Evolutionary conservation across 2,113 vertebrate species (phyloP).

Genomic region (Onychorhynchus coronatus): DNA sequence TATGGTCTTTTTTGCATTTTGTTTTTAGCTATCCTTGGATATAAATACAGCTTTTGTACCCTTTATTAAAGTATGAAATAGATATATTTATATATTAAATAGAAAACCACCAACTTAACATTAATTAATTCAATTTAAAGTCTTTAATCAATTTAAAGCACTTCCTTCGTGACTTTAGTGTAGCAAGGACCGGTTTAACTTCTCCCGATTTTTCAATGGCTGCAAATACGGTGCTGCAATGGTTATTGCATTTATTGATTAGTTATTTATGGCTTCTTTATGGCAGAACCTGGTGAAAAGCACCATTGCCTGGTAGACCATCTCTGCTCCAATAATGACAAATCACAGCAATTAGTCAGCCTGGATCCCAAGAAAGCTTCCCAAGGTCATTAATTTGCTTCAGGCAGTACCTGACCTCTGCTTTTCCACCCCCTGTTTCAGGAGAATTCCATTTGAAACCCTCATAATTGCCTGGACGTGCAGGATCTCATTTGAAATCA

Average conservation of each 20-base stretch:
- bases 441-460: neutral
- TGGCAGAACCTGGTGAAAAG: neutral
- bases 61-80: neutral
- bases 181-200: neutral
- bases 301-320: neutral
- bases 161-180: neutral
- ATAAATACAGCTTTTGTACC: neutral
- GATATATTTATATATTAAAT: neutral
- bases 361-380: neutral
- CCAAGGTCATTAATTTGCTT: neutral
- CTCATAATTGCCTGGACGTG: neutral
- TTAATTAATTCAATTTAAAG: neutral
- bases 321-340: neutral
- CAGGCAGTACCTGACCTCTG: neutral
- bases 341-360: neutral
- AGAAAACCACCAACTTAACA: neutral
- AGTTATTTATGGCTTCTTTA: neutral
- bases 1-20: neutral
- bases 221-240: neutral
- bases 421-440: neutral
- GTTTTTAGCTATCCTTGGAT: neutral
- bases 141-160: neutral
- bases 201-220: neutral
- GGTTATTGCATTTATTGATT: neutral
- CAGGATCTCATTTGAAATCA: neutral